These are phyloP conservation scores for Oligia fasciuncula DNA, from an alignment of 2,888 invertebrate genomes.

Conservation along the genomic window DNA sequence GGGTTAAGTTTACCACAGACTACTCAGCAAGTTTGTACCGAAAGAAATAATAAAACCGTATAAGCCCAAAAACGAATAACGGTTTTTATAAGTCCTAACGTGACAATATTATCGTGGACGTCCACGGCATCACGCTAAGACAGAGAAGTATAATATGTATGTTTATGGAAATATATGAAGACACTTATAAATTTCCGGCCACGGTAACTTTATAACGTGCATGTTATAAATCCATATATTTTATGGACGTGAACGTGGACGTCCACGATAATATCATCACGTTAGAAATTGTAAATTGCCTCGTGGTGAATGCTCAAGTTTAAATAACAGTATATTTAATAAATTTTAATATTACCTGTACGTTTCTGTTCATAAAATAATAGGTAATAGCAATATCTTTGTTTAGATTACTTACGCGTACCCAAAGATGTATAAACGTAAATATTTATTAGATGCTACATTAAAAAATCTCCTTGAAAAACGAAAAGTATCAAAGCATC, in stretches of 20 bases:
- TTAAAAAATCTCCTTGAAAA: neutral
- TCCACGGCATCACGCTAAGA: too few relatives aligned
- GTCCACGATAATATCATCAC: too few relatives aligned
- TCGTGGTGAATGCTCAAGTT: neutral
- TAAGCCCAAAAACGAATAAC: neutral
- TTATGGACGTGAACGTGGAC: too few relatives aligned
- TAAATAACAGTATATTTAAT: neutral
- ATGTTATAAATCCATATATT: too few relatives aligned
- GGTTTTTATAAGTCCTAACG: too few relatives aligned
- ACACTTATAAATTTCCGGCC: too few relatives aligned
- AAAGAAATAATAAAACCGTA: neutral
- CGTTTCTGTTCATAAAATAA: neutral
- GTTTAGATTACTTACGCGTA: neutral
- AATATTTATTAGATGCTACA: neutral
- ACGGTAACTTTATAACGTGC: too few relatives aligned
- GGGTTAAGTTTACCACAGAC: neutral
- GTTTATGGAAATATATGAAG: too few relatives aligned
- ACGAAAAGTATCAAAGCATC: conserved; percentile 71
- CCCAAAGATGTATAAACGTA: neutral
- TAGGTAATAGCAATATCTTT: neutral
- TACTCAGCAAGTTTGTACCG: neutral
- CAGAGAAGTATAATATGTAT: too few relatives aligned
- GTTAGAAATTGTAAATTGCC: too few relatives aligned
- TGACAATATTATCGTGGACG: too few relatives aligned
- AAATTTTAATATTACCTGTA: neutral